phyloP scores from a whole-genome alignment of 2,888 invertebrate genomes.

The Theretra japonica region DNA sequence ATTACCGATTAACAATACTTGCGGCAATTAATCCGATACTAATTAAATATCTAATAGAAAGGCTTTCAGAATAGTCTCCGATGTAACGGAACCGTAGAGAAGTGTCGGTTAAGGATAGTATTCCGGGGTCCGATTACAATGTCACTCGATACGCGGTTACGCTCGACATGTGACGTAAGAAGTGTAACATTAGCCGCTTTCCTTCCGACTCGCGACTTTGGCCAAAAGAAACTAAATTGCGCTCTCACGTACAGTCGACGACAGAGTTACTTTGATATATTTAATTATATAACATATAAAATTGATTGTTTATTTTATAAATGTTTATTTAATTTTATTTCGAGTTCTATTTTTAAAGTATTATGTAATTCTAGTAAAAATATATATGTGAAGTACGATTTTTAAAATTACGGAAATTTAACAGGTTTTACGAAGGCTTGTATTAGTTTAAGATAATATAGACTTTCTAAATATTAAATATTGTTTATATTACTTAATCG shows the following conservation, averaged over 20 bases:
- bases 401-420: no score
- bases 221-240: slow-evolving; percentile 33
- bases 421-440: no score
- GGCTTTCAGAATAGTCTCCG: slow-evolving; percentile 1
- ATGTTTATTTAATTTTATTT: no score
- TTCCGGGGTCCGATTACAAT: slow-evolving; percentile 21
- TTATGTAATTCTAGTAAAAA: no score
- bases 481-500: no score
- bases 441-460: no score
- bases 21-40: no score
- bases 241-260: slow-evolving; percentile 23
- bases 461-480: no score
- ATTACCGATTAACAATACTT: no score
- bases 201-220: slow-evolving; percentile 37
- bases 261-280: background rate
- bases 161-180: slow-evolving; percentile 19
- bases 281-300: background rate
- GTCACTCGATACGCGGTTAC: slow-evolving; percentile 23
- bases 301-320: no score
- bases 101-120: slow-evolving; percentile 20
- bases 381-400: no score
- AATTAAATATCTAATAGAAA: slow-evolving; percentile 3
- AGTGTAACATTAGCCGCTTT: slow-evolving; percentile 37
- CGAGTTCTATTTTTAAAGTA: no score
- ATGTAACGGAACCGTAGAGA: background rate